Conservation (phyloP, 2,797 vertebrate species). For the Pangasius macronema region DNA sequence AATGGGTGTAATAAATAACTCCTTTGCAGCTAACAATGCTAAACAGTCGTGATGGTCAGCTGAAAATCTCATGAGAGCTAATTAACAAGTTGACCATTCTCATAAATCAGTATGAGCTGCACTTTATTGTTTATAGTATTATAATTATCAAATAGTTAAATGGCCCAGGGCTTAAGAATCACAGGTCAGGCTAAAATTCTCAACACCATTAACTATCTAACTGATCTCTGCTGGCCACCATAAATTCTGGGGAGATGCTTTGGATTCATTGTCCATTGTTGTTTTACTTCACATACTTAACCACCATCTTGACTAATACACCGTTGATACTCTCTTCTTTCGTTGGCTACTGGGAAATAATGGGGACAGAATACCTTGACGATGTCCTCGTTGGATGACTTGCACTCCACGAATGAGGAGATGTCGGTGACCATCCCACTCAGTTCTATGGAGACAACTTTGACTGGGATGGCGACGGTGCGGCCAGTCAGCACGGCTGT, state of each 20-base stretch:
- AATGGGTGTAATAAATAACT: background rate
- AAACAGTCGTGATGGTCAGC: background rate
- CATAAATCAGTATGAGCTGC: background rate
- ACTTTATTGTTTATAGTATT: background rate
- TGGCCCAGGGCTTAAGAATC: background rate
- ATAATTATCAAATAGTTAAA: background rate
- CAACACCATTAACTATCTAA: background rate
- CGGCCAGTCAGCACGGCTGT: constrained; percentile 93
- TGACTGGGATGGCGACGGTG: constrained; percentile 94
- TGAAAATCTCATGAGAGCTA: background rate
- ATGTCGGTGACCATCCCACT: constrained; percentile 85
- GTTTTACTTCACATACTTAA: background rate
- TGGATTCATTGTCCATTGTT: background rate
- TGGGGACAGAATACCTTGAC: constrained; percentile 82
- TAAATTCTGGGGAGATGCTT: background rate
- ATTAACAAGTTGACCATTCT: background rate
- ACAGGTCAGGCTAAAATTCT: background rate
- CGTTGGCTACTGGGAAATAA: background rate
- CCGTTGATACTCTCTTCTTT: background rate
- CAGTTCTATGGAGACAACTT: constrained; percentile 95
- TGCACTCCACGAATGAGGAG: constrained; percentile 87
- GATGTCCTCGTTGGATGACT: constrained; percentile 94
- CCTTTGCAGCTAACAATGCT: background rate
- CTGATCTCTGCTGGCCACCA: background rate
- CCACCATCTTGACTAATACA: background rate